Evolutionary conservation across 2,113 vertebrate genomes (phyloP).

Genomic region (Otus sunia): DNA sequence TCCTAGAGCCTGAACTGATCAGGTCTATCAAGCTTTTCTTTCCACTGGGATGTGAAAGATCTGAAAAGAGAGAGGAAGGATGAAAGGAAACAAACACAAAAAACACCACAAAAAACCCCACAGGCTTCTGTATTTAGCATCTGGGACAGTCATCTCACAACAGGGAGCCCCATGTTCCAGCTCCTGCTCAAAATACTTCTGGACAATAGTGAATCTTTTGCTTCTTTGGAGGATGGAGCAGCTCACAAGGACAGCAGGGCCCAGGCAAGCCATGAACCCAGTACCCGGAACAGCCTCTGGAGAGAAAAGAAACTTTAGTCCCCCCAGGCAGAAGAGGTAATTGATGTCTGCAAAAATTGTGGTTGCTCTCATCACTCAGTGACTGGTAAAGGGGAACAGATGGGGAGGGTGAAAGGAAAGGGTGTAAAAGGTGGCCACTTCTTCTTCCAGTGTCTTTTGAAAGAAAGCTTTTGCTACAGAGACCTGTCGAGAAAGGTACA

Average conservation of each 20-base stretch:
- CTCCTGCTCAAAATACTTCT: background rate
- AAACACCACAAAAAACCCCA: too few relatives aligned
- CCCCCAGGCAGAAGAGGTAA: background rate
- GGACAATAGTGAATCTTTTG: background rate
- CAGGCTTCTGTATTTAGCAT: background rate
- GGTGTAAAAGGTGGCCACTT: background rate
- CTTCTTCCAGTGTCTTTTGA: background rate
- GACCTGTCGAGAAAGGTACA: background rate
- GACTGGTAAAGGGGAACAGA: background rate
- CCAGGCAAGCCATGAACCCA: background rate
- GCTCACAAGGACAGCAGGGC: background rate
- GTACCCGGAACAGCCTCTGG: background rate
- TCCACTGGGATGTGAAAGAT: background rate
- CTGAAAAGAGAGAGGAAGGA: background rate
- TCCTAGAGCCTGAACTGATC: background rate
- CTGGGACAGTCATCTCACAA: background rate
- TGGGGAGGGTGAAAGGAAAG: background rate
- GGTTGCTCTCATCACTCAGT: background rate
- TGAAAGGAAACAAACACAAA: background rate
- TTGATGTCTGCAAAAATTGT: background rate
- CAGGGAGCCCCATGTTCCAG: background rate
- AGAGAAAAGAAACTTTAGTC: background rate
- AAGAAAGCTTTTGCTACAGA: background rate
- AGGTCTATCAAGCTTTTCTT: background rate
- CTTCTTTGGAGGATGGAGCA: background rate